Evolutionary conservation across 2,888 invertebrate genomes (phyloP), one percentile per base, ranked within the genome.

Genomic region (Eupsilia transversa): DNA sequence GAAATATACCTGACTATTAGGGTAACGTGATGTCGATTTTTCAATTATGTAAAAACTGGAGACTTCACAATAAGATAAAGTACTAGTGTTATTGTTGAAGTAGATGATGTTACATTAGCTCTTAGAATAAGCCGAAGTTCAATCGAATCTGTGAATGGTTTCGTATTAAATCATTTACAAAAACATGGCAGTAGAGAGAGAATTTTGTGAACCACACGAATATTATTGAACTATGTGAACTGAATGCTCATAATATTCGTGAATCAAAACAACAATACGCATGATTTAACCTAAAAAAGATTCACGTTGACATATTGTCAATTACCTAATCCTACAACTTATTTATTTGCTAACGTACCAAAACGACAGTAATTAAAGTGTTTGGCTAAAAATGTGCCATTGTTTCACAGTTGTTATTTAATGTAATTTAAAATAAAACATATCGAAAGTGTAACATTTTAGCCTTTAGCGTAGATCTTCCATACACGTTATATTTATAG

Each of bases 391-490:
- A 89, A 89, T 90, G 95, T 96, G 96, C 96, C 96, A 96, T 96
- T 93, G 90, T 93, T 91, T 91, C 90, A 93, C 91, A 92, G 90
- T 93, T 94, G 93, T 94, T 94, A 93, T 93, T 89, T 93, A 92
- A 92, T 94, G 92, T 94, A 94, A 94, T 94, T 93, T 93, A 93
- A 93, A 90, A 88, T 91, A 90, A 92, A 94, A 96, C 96, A 96
- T 96, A 96, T 96, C 96, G 95, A 93, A 93, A 93, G 88, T 94
- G 93, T 95, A 94, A 95, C 94, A 92, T 93, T 93, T 93, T 96
- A 96, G 96, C 95, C 94, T 94, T 95, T 96, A 96, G 96, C 88
- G 92, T 96, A 96, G 96, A 91, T 96, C 96, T 96, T 96, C 96
- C 96, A 96, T 92, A 94, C 94, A 94, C 92, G 88, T 92, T 92